Conservation (phyloP, 2,888 invertebrate genomes). For the Spicauda simplicius region DNA sequence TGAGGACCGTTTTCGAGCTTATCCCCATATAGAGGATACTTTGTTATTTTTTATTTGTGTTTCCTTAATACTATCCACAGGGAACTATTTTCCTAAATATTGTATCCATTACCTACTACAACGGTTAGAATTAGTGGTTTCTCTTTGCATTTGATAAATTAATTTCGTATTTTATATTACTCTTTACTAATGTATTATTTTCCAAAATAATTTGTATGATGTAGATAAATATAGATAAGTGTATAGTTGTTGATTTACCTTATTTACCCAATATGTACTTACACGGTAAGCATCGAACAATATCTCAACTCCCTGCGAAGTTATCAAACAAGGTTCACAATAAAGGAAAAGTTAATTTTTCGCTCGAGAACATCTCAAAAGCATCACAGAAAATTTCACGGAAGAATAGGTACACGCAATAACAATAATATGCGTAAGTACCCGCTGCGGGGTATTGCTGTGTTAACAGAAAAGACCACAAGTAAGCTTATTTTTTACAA, state of each 20-base stretch:
- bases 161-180: background rate
- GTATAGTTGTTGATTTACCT: background rate
- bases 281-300: background rate
- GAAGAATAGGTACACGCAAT: background rate
- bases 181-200: background rate
- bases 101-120: background rate
- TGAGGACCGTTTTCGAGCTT: slow-evolving; percentile 69
- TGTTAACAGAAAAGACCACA: background rate
- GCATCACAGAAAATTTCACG: slow-evolving; percentile 1
- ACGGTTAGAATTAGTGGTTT: background rate
- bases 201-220: background rate
- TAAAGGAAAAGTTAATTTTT: slow-evolving; percentile 32
- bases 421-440: slow-evolving; percentile 2
- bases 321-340: slow-evolving; percentile 12
- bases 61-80: slow-evolving; percentile 3
- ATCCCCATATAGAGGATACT: slow-evolving; percentile 70
- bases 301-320: background rate
- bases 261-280: too few relatives aligned
- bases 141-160: too few relatives aligned
- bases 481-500: background rate
- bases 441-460: background rate
- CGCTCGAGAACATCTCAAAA: slow-evolving; percentile 33
- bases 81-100: background rate
- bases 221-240: background rate
- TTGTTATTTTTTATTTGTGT: slow-evolving; percentile 46